Evolutionary conservation across 2,888 invertebrate species (phyloP), one percentile per base, ranked within the genome.

Genomic region (Zaprionus bogoriensis): DNA sequence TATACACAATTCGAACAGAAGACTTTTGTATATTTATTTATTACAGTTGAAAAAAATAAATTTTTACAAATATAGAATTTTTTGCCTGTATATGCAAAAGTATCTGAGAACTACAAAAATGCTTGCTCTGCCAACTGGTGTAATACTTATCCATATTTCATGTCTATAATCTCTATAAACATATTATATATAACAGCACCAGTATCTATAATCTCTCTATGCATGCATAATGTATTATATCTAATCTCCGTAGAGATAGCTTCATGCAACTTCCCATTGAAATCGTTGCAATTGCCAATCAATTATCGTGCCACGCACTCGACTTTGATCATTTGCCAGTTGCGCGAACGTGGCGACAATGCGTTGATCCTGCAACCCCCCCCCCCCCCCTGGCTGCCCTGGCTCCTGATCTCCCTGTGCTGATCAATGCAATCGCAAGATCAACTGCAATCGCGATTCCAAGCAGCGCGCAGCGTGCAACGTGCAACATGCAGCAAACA

Each of bases 291-390:
- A 44, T 30, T 45, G 22, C 53, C 59, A 71, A 77, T 77, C 74
- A 77, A 77, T 77, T 80, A 74, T 77, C 65, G 77, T 77, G 67
- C 71, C 77, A 77, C 77, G 77, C 80, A 80, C 77, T 70, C 44
- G 19, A 53, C 79, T 77, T 73, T 77, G 77, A 77, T 77, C 76
- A 77, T 76, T 73, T 76, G 66, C 66, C 69, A 69, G 38, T 47
- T 46, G 51, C 57, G 25, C 45, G 23, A 41, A 27, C 42, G 32
- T 58, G 51, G 58, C 57, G 64, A 72, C 72, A 72, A 63, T 72
- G 72, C 67, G 63, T 67, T 71, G 20, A 3, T 4, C 2, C 46
- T n/a, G n/a, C n/a, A n/a, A 10, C 22, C 39, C 1, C 9, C 36
- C 19, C 1, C 5, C n/a, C 5, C 17, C 7, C 27, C 19, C 10